Conservation (phyloP, 2,888 invertebrate genomes). For the Coecobrya sp. region DNA sequence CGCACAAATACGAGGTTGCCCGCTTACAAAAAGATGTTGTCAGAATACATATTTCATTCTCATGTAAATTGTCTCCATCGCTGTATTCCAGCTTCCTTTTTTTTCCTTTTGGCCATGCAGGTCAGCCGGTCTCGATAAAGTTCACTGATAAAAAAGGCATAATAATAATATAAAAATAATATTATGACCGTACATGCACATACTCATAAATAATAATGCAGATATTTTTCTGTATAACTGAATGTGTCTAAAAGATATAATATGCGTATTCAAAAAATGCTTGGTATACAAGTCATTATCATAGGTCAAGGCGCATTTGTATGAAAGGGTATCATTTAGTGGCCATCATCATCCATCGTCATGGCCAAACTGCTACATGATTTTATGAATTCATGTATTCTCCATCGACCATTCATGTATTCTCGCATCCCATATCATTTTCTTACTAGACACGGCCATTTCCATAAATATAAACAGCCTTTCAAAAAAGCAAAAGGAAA, state of each 20-base stretch:
- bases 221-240: background rate
- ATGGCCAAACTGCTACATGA: background rate
- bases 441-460: slow-evolving; percentile 49
- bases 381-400: slow-evolving; percentile 68
- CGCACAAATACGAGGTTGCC: background rate
- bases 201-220: slow-evolving; percentile 25
- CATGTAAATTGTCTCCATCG: background rate
- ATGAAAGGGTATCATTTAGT: background rate
- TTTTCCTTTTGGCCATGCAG: background rate
- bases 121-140: slow-evolving; percentile 16
- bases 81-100: background rate
- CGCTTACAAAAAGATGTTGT: background rate
- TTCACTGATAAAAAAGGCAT: slow-evolving; percentile 22
- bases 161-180: background rate
- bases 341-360: slow-evolving; percentile 40
- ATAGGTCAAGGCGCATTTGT: slow-evolving; percentile 63
- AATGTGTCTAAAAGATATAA: background rate
- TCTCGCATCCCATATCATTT: slow-evolving; percentile 10
- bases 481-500: slow-evolving; percentile 18
- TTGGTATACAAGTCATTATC: slow-evolving; percentile 41
- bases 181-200: background rate
- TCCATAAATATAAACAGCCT: slow-evolving; percentile 58
- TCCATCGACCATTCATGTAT: background rate
- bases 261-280: background rate
- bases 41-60: background rate